phyloP scores from a whole-genome alignment of 1,140 invertebrate genomes.

The Paraescarpia echinospica region DNA sequence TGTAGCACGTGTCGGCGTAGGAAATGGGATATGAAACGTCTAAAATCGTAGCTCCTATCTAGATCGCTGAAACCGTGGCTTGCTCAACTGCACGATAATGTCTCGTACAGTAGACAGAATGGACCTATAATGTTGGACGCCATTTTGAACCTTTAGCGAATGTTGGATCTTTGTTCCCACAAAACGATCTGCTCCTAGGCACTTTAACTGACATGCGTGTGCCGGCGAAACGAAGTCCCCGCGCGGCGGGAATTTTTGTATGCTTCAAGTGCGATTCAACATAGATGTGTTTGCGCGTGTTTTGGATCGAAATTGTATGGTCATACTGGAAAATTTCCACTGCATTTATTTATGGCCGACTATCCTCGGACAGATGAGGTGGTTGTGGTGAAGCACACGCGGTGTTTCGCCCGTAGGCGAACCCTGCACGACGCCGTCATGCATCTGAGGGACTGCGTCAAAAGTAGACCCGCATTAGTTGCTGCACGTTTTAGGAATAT shows the following conservation, averaged over 20 bases:
- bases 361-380: not conserved
- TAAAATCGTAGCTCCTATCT: conserved; percentile 1
- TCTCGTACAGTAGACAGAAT: not conserved
- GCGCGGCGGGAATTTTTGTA: not conserved
- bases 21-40: not conserved
- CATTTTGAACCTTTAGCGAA: not conserved
- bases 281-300: not conserved
- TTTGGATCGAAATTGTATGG: not conserved
- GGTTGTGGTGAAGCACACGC: not conserved
- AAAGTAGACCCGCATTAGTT: not conserved
- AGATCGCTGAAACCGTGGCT: not conserved
- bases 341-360: conserved; percentile 5
- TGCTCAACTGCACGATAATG: not conserved
- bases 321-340: not conserved
- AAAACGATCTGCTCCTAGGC: not conserved
- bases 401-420: not conserved
- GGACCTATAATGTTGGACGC: not conserved
- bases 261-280: not conserved
- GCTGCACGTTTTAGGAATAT: not conserved
- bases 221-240: not conserved
- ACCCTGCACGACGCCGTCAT: not conserved
- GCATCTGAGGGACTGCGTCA: not conserved
- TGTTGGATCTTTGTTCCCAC: not conserved
- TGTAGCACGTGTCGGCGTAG: not conserved
- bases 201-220: not conserved